Evolutionary conservation across 2,113 vertebrate genomes (phyloP), one percentile per base, ranked within the genome.

Genomic region (Podilymbus podiceps): DNA sequence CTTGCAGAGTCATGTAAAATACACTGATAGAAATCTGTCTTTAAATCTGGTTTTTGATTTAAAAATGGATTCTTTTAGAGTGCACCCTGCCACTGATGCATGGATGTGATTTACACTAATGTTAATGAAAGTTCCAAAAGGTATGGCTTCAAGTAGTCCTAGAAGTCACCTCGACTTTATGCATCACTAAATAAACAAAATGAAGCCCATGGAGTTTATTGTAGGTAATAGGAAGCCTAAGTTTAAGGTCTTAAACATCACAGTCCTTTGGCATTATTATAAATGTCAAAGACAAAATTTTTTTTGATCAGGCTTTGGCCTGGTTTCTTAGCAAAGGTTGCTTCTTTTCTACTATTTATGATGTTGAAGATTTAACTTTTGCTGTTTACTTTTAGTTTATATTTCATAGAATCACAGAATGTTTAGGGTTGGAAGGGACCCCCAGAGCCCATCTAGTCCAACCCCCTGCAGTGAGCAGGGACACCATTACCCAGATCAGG

Each of bases 1-100:
- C 67, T 94, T 93, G 85, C 83, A 73, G 71, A 94, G 74, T 92
- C 79, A 62, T 92, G 76, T 95, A 94, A 93, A 95, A 94, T 68
- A 46, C 60, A 76, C 30, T 95, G 85, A 94, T 90, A 94, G 87
- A 95, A 90, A 92, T 94, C 94, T 92, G 67, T 88, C 93, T 95
- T 95, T 93, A 93, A 88, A 90, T 79, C 21, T 82, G 53, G 47
- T 53, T 90, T 89, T 90, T 72, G 30, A 84, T 85, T 96, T 90
- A 38, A 89, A 89, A 73, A 87, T 28, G 12, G 33, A 60, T 90
- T 91, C 6, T 90, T 91, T 85, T 55, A 24, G 28, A 62, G 62
- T 89, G 78, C 84, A 72, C 79, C 38, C 64, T 90, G 30, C 58
- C 47, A 44, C 55, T 77, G 83, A 74, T 93, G 35, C 46, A 72